These are phyloP conservation scores for Rhagium mordax DNA, from an alignment of 2,888 invertebrate species.

Conservation along the genomic window DNA sequence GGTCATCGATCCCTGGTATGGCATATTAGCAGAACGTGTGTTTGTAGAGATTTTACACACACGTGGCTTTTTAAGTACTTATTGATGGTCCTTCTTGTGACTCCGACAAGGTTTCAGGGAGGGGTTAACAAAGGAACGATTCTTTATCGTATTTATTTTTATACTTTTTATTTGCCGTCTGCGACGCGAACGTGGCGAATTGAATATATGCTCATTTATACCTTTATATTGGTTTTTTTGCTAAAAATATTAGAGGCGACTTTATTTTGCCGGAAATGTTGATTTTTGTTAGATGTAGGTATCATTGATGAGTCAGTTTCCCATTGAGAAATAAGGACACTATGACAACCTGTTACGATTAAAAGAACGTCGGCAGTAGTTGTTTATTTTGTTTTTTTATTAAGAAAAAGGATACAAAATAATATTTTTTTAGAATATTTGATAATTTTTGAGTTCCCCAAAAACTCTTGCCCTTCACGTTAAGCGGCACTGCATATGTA, in stretches of 20 bases:
- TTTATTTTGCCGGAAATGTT: too few species aligned
- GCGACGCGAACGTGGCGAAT: neutral
- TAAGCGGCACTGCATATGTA: too few species aligned
- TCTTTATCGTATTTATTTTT: conserved; percentile 25
- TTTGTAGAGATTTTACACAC: conserved; percentile 20
- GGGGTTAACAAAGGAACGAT: conserved; percentile 25
- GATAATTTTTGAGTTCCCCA: too few species aligned
- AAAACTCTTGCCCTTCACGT: too few species aligned
- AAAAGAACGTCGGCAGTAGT: too few species aligned
- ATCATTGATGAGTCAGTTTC: too few species aligned
- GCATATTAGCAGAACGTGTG: conserved; percentile 23
- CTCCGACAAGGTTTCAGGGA: neutral
- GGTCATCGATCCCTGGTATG: conserved; percentile 27
- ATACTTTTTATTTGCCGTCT: conserved; percentile 8
- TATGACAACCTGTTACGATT: too few species aligned
- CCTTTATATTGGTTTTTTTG: neutral
- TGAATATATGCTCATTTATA: neutral
- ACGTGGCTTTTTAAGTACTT: conserved; percentile 29
- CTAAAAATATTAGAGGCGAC: neutral
- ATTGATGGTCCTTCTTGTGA: conserved; percentile 27
- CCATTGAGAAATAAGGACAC: too few species aligned
- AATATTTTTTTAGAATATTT: too few species aligned
- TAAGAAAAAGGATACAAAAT: too few species aligned
- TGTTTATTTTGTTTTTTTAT: too few species aligned
- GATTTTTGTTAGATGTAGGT: too few species aligned